These are phyloP conservation scores for Mesochorus sp. DNA, from an alignment of 2,888 invertebrate species.

Conservation along the genomic window DNA sequence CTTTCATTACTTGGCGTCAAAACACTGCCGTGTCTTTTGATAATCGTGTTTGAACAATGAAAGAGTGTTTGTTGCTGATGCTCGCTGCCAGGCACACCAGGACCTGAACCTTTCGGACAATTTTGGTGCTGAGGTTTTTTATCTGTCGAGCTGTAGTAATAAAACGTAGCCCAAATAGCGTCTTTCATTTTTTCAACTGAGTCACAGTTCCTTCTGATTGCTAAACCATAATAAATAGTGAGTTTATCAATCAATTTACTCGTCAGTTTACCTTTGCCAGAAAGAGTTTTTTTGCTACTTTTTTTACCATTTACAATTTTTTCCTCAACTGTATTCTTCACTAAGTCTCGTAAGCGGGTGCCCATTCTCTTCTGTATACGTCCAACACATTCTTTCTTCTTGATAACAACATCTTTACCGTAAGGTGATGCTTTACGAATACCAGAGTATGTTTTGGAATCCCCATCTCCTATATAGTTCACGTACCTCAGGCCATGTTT, in stretches of 20 bases:
- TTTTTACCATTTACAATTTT: slow-evolving; percentile 28
- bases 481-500: slow-evolving; percentile 42
- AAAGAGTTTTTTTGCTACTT: no score
- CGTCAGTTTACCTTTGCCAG: no score
- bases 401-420: slow-evolving; percentile 34
- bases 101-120: slow-evolving; percentile 55
- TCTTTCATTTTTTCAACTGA: no score
- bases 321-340: slow-evolving; percentile 49
- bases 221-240: no score
- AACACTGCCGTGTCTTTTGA: no score
- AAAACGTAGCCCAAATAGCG: no score
- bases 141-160: no score
- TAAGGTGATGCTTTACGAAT: slow-evolving; percentile 52
- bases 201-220: no score
- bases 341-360: slow-evolving; percentile 26
- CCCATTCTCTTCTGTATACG: slow-evolving; percentile 49
- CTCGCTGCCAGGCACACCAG: slow-evolving; percentile 61
- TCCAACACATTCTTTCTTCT: slow-evolving; percentile 54
- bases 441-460: slow-evolving; percentile 51
- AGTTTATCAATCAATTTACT: no score
- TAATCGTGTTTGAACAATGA: slow-evolving; percentile 58
- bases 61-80: slow-evolving; percentile 44
- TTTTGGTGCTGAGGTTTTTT: no score
- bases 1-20: no score
- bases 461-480: slow-evolving; percentile 29